Evolutionary conservation across 2,797 vertebrate genomes (phyloP), one percentile per base, ranked within the genome.

Genomic region (Phataginus tetradactyla): DNA sequence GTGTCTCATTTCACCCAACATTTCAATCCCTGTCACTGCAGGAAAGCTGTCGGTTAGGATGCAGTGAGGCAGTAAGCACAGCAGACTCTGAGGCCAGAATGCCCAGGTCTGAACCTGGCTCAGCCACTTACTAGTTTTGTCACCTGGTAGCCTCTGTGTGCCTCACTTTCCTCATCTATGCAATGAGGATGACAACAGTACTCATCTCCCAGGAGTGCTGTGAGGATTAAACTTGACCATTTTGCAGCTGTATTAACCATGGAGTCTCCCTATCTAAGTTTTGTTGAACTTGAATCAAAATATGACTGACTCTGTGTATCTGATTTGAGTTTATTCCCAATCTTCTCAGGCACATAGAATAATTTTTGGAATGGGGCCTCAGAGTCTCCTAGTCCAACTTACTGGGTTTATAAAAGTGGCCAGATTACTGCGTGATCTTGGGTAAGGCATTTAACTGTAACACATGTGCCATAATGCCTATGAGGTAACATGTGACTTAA

Each of bases 201-300:
- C 11, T 4, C 21, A 29, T 32, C 18, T 91, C 15, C 51, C 37
- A 27, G 34, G 23, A 61, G 27, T 21, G 23, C 7, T 78, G 37
- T 21, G 25, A 79, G 42, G 83, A 45, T 63, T 29, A 77, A 61
- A 23, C 23, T 12, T 64, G 63, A 63, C 55, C 64, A 45, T 63
- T 49, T 59, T 66, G 51, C 23, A 32, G 49, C 45, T 68, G 13
- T 23, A 49, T 13, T 29, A 29, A 51, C 29, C 68, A 21, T 4
- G 37, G n/a, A 18, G 4, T 66, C n/a, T 69, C 55, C 45, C 25
- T 51, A 15, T 25, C 8, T 45, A 68, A 45, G 61, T 57, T 74
- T 64, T 91, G 51, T 84, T 63, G 66, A 86, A 72, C 45, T 53
- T 78, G 29, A 42, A 51, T 64, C 59, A 57, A 84, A 86, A 59